A percentile compares a stretch with the other conserved stretches of the same genome.
Evolutionary conservation across 1,140 invertebrate species (phyloP).

Genomic region (Cephus cinctus): DNA sequence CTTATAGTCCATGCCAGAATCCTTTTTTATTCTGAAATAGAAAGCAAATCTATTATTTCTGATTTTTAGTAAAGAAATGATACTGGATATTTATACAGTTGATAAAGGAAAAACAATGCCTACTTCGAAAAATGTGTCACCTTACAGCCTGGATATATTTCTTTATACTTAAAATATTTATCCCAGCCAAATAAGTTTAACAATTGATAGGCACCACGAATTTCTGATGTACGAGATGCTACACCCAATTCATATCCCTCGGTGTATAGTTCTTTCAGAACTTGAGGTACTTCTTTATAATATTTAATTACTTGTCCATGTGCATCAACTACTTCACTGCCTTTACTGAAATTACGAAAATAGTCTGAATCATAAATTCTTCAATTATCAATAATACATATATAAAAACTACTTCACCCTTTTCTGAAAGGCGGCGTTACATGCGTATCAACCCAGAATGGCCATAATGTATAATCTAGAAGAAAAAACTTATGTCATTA

Average conservation of each 20-base stretch:
- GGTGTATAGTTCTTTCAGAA: slow-evolving; percentile 60
- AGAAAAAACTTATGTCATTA: slow-evolving; percentile 28
- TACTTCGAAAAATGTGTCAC: slow-evolving; percentile 69
- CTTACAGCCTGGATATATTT: slow-evolving; percentile 78
- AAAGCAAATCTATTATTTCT: slow-evolving; percentile 22
- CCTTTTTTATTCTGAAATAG: slow-evolving; percentile 60
- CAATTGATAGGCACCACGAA: slow-evolving; percentile 66
- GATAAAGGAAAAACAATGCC: slow-evolving; percentile 30
- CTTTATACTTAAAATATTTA: slow-evolving; percentile 68
- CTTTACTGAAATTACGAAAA: slow-evolving; percentile 37
- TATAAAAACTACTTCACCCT: too few relatives aligned
- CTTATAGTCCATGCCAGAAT: slow-evolving; percentile 58
- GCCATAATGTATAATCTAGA: slow-evolving; percentile 78
- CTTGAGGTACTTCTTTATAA: slow-evolving; percentile 63
- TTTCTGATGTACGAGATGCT: slow-evolving; percentile 69
- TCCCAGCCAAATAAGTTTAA: slow-evolving; percentile 69
- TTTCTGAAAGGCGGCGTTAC: slow-evolving; percentile 66
- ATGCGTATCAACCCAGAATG: slow-evolving; percentile 75
- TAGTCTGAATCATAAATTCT: slow-evolving; percentile 3
- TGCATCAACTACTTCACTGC: slow-evolving; percentile 58
- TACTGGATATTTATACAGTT: slow-evolving; percentile 2
- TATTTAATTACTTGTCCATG: slow-evolving; percentile 53
- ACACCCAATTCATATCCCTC: slow-evolving; percentile 63
- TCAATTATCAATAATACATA: slow-evolving; percentile 2
- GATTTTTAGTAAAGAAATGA: slow-evolving; percentile 1